phyloP scores from a whole-genome alignment of 2,888 invertebrate species.

The Graphium colonna region DNA sequence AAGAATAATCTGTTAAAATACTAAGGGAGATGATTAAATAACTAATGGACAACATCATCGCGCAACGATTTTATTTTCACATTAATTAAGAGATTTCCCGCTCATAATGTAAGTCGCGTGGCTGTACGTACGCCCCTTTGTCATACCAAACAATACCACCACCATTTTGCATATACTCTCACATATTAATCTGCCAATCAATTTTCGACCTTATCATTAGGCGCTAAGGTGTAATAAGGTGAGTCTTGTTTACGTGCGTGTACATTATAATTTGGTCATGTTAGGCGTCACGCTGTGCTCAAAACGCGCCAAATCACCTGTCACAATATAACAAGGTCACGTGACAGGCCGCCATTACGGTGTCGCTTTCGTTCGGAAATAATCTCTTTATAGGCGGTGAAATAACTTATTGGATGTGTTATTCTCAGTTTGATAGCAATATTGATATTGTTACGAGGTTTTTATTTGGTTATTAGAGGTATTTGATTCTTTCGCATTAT shows the following conservation, averaged over 20 bases:
- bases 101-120: slow-evolving; percentile 57
- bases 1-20: slow-evolving; percentile 1
- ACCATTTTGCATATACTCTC: neutral
- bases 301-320: slow-evolving; percentile 50
- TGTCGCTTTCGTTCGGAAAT: slow-evolving; percentile 21
- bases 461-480: no score
- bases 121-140: slow-evolving; percentile 44
- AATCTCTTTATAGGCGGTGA: slow-evolving; percentile 11
- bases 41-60: slow-evolving; percentile 27
- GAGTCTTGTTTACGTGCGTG: neutral
- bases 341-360: slow-evolving; percentile 33
- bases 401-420: no score
- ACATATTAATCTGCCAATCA: neutral
- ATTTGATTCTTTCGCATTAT: no score
- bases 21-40: slow-evolving; percentile 26
- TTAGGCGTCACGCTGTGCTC: slow-evolving; percentile 37
- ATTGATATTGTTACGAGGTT: no score
- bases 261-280: slow-evolving; percentile 5
- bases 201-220: slow-evolving; percentile 1
- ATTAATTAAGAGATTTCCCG: slow-evolving; percentile 49
- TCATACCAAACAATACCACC: slow-evolving; percentile 43
- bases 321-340: slow-evolving; percentile 53
- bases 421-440: no score
- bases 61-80: slow-evolving; percentile 23
- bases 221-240: slow-evolving; percentile 1